Evolutionary conservation across 2,113 vertebrate species (phyloP).

Genomic region (Meleagris gallopavo): DNA sequence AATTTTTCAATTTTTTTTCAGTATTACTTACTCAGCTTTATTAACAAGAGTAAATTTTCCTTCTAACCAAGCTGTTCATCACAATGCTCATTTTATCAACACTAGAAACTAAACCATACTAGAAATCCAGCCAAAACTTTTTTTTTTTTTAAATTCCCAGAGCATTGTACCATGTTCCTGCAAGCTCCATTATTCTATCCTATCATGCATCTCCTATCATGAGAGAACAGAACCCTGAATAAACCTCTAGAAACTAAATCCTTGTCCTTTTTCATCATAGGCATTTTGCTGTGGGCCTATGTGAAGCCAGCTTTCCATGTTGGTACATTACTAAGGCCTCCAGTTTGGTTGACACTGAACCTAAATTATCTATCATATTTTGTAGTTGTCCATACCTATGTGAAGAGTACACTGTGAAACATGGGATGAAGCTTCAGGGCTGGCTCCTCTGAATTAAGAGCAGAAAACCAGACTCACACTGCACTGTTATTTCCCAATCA

Average conservation of each 20-base stretch:
- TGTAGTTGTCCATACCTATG: background rate
- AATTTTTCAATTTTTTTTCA: background rate
- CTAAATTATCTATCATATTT: background rate
- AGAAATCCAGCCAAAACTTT: background rate
- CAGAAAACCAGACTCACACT: background rate
- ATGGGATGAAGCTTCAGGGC: background rate
- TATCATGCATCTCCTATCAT: background rate
- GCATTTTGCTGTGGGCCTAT: background rate
- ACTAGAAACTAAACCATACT: background rate
- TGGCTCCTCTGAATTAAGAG: background rate
- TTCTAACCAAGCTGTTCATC: background rate
- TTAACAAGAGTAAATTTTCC: background rate
- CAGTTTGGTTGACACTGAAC: background rate
- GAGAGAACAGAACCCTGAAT: background rate
- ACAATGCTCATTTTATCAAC: background rate
- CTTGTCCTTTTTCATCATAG: background rate
- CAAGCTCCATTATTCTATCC: background rate
- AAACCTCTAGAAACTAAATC: background rate
- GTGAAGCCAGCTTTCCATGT: rapidly evolving
- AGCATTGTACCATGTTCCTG: background rate
- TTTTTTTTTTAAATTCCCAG: background rate
- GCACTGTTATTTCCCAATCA: background rate
- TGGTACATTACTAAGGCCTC: background rate
- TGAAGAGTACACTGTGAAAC: background rate
- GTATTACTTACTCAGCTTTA: background rate